Percentiles rank a stretch among this genome's conserved stretches.
These are phyloP conservation scores for Acronicta leporina DNA, from an alignment of 2,888 invertebrate genomes.

Conservation along the genomic window DNA sequence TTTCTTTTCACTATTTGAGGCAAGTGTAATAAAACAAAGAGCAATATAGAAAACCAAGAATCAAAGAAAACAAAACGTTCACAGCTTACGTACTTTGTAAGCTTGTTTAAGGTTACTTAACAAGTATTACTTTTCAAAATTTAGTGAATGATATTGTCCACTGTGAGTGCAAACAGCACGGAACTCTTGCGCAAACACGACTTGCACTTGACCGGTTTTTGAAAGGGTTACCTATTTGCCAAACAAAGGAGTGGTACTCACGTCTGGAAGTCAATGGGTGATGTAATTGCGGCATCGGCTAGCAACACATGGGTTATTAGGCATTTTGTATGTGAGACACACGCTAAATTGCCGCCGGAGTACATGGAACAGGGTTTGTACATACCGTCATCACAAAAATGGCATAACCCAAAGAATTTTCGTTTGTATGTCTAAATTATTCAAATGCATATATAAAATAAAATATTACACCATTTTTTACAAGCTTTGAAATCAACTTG, in stretches of 20 bases:
- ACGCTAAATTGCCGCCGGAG: conserved; percentile 62
- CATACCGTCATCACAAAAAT: conserved; percentile 19
- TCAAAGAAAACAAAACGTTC: no score
- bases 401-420: background rate
- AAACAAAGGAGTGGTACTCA: conserved; percentile 29
- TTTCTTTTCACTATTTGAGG: background rate
- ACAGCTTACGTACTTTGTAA: no score
- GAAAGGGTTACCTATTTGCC: background rate
- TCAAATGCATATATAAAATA: no score
- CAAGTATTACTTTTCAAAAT: no score
- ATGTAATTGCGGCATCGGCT: conserved; percentile 60
- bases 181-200: background rate
- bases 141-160: no score
- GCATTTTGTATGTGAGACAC: conserved; percentile 80
- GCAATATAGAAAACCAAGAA: background rate
- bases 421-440: background rate
- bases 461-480: no score
- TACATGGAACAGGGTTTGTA: conserved; percentile 59
- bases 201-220: background rate
- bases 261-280: conserved; percentile 67
- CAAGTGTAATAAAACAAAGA: background rate
- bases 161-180: no score
- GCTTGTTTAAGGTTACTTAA: no score
- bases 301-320: conserved; percentile 69
- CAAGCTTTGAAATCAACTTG: no score